Conservation (phyloP, 2,113 vertebrate species). For the Gambusia holbrooki region DNA sequence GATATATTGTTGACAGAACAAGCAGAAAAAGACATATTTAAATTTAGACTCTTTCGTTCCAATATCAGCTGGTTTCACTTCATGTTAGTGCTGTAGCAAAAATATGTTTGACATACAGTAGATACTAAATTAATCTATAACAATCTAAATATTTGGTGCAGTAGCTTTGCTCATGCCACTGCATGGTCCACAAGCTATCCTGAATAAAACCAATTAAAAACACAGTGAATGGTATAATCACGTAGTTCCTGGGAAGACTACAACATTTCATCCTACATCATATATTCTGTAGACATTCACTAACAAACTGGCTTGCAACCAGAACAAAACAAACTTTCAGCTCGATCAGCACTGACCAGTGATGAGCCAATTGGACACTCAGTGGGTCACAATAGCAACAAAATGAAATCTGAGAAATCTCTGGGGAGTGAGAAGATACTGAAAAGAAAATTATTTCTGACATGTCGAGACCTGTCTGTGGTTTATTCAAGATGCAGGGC, state of each 20-base stretch:
- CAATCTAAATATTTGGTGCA: constrained; percentile 4
- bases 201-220: not conserved
- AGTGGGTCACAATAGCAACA: no score
- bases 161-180: not conserved
- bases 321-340: not conserved
- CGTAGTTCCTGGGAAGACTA: not conserved
- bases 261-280: not conserved
- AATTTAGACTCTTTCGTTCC: not conserved
- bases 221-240: not conserved
- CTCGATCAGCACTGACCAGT: no score
- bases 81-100: not conserved
- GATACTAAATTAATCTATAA: constrained; percentile 17
- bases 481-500: no score
- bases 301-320: not conserved
- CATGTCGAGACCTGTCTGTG: no score
- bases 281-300: not conserved
- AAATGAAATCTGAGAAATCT: no score
- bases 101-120: constrained; percentile 6
- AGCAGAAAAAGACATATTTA: not conserved
- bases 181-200: not conserved
- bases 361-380: no score
- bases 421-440: no score
- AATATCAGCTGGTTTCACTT: constrained; percentile 15
- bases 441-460: no score
- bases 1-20: not conserved